Percentiles rank a stretch among this genome's conserved stretches.
These are phyloP conservation scores for Hoplodrina ambigua DNA, from an alignment of 2,888 invertebrate species.

Conservation along the genomic window DNA sequence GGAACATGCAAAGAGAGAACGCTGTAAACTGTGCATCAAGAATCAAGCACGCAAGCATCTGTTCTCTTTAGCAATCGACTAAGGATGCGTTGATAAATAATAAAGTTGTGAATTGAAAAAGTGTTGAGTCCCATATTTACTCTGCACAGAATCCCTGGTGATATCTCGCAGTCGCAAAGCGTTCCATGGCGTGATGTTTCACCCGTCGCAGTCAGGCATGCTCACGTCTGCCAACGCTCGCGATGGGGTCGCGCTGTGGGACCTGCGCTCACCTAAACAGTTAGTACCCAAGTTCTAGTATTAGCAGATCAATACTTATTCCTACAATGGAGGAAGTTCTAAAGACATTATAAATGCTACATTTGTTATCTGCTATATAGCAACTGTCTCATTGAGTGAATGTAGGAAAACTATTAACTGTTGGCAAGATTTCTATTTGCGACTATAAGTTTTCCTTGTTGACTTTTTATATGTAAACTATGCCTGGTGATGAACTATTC, in stretches of 20 bases:
- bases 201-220: slow-evolving; percentile 95
- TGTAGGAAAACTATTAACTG: neutral
- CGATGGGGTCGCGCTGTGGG: slow-evolving; percentile 97
- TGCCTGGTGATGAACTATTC: neutral
- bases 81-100: neutral
- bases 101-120: neutral
- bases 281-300: slow-evolving; percentile 82
- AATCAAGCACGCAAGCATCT: neutral
- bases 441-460: neutral
- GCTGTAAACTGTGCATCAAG: neutral
- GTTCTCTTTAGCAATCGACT: neutral
- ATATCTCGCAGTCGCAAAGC: slow-evolving; percentile 90
- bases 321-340: neutral
- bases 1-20: neutral
- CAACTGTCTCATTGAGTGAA: neutral
- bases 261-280: slow-evolving; percentile 95
- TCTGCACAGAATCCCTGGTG: slow-evolving; percentile 87
- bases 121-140: slow-evolving; percentile 13
- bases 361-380: neutral
- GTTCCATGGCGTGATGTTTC: slow-evolving; percentile 99
- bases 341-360: too few species aligned
- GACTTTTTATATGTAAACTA: neutral
- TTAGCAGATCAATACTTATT: neutral
- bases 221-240: slow-evolving; percentile 97
- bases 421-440: neutral